Conservation (phyloP, 2,888 invertebrate genomes). For the Drosophila koepferae region DNA sequence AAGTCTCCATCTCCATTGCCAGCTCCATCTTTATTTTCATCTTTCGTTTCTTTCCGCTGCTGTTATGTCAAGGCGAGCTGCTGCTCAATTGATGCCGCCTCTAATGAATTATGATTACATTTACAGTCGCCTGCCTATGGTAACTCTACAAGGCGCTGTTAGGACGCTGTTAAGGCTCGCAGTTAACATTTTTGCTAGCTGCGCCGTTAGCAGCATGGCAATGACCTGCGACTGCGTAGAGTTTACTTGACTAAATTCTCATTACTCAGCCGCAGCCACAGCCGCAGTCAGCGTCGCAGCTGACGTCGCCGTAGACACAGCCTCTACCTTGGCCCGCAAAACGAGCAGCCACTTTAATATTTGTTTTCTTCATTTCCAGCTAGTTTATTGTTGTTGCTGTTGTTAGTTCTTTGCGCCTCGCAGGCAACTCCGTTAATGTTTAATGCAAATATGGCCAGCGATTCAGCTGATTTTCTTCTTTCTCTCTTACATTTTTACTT, state of each 20-base stretch:
- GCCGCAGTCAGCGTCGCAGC: conserved; percentile 5
- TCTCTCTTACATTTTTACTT: conserved; percentile 33
- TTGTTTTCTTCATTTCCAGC: conserved; percentile 75
- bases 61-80: conserved; percentile 63
- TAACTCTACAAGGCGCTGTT: conserved; percentile 63
- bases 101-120: conserved; percentile 74
- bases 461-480: conserved; percentile 19
- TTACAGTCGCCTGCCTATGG: conserved; percentile 27
- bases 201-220: conserved; percentile 71
- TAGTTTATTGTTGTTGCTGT: conserved; percentile 43
- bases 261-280: conserved; percentile 58
- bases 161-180: conserved; percentile 37
- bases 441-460: conserved; percentile 69
- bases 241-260: conserved; percentile 72
- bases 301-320: conserved; percentile 4
- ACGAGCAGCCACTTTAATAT: conserved; percentile 62
- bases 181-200: conserved; percentile 26
- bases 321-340: conserved; percentile 34
- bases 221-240: conserved; percentile 77
- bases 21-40: conserved; percentile 21
- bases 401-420: conserved; percentile 33
- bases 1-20: conserved; percentile 38
- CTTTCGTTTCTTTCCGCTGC: conserved; percentile 49
- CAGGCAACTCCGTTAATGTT: conserved; percentile 68
- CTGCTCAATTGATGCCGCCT: conserved; percentile 65